Evolutionary conservation across 2,797 vertebrate species (phyloP).

Genomic region (Falco peregrinus): DNA sequence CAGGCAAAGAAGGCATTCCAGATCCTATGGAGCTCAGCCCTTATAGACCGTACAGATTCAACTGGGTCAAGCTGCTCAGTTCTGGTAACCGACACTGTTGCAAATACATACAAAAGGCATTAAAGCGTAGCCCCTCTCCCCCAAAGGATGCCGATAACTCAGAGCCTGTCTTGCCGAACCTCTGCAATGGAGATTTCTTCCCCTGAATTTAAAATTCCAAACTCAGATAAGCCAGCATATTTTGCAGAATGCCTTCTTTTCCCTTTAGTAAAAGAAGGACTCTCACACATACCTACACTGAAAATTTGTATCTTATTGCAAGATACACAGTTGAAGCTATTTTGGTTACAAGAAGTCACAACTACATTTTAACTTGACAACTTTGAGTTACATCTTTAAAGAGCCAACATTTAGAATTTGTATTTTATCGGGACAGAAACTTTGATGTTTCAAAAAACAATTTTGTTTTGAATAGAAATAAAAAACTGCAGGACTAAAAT

Average conservation of each 20-base stretch:
- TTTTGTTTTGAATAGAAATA: not conserved
- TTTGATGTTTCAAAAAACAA: not conserved
- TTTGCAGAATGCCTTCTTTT: not conserved
- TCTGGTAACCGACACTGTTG: not conserved
- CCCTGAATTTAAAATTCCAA: not conserved
- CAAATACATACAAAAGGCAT: not conserved
- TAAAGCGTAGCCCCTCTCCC: not conserved
- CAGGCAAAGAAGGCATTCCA: not conserved
- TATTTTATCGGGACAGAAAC: not conserved
- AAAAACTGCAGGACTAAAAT: not conserved
- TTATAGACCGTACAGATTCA: not conserved
- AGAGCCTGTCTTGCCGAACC: not conserved
- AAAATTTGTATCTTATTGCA: not conserved
- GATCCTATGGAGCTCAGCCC: not conserved
- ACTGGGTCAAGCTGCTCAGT: not conserved
- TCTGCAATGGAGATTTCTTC: rapidly evolving
- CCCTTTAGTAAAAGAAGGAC: not conserved
- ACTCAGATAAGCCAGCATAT: not conserved
- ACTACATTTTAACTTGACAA: not conserved
- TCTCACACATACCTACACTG: not conserved
- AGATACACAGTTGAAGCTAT: not conserved
- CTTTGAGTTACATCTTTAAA: not conserved
- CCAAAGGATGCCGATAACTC: not conserved
- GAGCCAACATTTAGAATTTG: not conserved
- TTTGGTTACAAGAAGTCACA: not conserved